phyloP scores from a whole-genome alignment of 2,888 invertebrate genomes.

The Phoronis australis region DNA sequence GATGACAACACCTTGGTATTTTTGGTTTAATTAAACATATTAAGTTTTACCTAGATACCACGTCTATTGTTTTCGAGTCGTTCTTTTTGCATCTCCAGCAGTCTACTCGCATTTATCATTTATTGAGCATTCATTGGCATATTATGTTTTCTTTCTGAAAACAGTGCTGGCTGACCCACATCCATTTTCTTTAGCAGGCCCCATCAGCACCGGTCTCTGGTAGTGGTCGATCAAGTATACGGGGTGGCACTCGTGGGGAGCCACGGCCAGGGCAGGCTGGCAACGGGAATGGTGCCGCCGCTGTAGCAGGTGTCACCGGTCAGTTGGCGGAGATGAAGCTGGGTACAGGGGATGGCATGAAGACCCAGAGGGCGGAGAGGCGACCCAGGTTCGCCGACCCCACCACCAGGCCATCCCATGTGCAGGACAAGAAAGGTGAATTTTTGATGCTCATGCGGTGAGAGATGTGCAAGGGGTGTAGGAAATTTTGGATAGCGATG shows the following conservation, averaged over 20 bases:
- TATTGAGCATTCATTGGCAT: no score
- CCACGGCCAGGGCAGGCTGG: conserved; percentile 25
- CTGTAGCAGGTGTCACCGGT: conserved; percentile 18
- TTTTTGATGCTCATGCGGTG: neutral
- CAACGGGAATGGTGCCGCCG: conserved; percentile 19
- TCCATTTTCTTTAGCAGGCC: no score
- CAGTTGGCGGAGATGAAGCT: conserved; percentile 21
- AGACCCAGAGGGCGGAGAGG: conserved; percentile 7
- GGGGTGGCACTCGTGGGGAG: conserved; percentile 30
- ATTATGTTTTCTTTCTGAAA: no score
- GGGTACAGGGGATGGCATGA: conserved; percentile 18
- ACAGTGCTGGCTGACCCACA: no score
- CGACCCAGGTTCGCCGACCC: conserved; percentile 19
- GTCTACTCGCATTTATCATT: no score
- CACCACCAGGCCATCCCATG: conserved; percentile 27
- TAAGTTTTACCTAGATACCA: no score
- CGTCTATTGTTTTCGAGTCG: no score
- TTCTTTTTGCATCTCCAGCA: no score
- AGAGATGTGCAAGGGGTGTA: neutral
- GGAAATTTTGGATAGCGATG: no score
- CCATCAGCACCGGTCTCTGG: no score
- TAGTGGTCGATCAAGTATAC: conserved; percentile 33
- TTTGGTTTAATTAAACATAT: no score
- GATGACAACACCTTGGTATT: no score
- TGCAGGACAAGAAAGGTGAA: conserved; percentile 26